Base-by-base conservation (phyloP, 2,888 invertebrate species). In the Chrysotoxum bicinctum region DNA sequence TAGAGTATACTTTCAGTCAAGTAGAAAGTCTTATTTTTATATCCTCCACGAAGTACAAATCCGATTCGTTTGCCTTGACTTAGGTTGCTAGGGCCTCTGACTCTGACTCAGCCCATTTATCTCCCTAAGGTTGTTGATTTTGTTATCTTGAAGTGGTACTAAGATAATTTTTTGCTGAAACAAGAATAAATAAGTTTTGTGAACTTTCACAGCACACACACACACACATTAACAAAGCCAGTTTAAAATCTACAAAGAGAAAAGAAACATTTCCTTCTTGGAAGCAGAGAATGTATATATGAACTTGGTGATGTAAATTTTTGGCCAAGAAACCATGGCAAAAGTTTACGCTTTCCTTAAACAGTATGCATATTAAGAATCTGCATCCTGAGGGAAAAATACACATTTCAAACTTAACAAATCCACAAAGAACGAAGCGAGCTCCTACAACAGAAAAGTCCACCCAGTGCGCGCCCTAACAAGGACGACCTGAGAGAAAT, bases 161-260 rank as follows among this genome's bases (percentile, higher is more conserved):
- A 76, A 45, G 80, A 72, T 80, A 76, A 80, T 77, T 81, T 50
- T 43, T 68, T 21, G 35, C 56, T 30, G 14, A 66, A 73, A 60
- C 54, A 50, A 62, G 54, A 76, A 81, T 85, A 77, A 80, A 80
- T 80, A 81, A 85, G 73, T 81, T 85, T 72, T 81, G 50, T 58
- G 69, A 85, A 81, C 85, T 77, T 85, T 76, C 35, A 48, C 37
- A 9, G 32, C 37, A 30, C 8, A 30, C 21, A 66, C 19, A 48
- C 8, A 14, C n/a, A 74, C 30, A 30, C 21, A 32, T 8, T 45
- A 30, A 43, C 14, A 45, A 62, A 26, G 7, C 9, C 21, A n/a
- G 35, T 16, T 16, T 19, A 21, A 19, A 14, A 1, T 60, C 12
- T 37, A 60, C 23, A n/a, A 40, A 5, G 40, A 40, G 60, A 6